Evolutionary conservation across 2,797 vertebrate genomes (phyloP).

Genomic region (Halcyon badia): DNA sequence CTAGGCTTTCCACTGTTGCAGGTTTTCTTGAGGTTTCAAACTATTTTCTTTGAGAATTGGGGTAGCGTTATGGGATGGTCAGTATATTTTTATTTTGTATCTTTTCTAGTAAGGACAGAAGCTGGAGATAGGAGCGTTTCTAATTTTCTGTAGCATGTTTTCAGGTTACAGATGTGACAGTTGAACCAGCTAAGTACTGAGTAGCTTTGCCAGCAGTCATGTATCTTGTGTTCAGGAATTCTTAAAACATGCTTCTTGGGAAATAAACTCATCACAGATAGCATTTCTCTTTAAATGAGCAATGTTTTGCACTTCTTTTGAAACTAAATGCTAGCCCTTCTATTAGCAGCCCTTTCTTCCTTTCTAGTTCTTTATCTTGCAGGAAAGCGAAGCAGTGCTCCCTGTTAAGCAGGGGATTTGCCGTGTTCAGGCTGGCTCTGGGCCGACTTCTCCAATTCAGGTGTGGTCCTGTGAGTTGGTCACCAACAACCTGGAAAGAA

Average conservation of each 20-base stretch:
- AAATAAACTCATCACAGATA: not conserved
- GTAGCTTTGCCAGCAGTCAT: not conserved
- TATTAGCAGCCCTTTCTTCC: not conserved
- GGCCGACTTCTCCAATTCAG: not conserved
- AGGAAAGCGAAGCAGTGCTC: not conserved
- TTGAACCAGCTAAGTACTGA: not conserved
- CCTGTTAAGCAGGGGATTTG: fast-evolving
- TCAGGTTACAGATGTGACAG: not conserved
- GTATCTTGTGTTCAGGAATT: not conserved
- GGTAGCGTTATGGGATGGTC: fast-evolving
- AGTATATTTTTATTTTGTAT: not conserved
- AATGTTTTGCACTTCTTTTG: not conserved
- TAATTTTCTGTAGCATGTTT: not conserved
- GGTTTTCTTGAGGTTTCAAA: not conserved
- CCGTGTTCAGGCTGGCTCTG: not conserved
- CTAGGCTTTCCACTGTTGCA: not conserved
- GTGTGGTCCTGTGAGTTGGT: not conserved
- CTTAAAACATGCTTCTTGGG: not conserved
- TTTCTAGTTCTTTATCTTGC: not conserved
- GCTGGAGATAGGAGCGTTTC: fast-evolving
- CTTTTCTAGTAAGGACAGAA: not conserved
- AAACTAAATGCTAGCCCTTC: fast-evolving
- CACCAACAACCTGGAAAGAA: not conserved
- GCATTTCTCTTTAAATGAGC: not conserved
- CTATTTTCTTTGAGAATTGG: not conserved